Conservation (phyloP, 1,140 invertebrate genomes). For the Drosophila santomea region DNA sequence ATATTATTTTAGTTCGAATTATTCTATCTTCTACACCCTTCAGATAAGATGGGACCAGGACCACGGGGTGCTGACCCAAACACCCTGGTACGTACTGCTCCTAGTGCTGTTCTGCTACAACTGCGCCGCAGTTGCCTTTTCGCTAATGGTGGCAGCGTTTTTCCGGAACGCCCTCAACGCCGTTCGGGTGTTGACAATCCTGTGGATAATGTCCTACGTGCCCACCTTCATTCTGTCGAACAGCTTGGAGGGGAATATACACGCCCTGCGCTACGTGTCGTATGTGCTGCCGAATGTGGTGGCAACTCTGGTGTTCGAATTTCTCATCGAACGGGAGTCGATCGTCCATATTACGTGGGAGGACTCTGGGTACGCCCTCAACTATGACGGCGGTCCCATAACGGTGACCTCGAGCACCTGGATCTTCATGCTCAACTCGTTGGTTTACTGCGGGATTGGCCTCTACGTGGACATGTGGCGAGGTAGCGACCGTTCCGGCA, state of each 20-base stretch:
- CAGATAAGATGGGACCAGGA: constrained; percentile 59
- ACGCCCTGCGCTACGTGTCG: constrained; percentile 12
- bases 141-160: constrained; percentile 57
- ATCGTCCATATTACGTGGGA: constrained; percentile 4
- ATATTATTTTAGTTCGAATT: too few species aligned
- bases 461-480: constrained; percentile 67
- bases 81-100: constrained; percentile 40
- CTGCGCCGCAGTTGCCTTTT: constrained; percentile 26
- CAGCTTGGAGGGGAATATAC: constrained; percentile 7
- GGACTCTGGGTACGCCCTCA: constrained; percentile 13
- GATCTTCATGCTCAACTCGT: constrained; percentile 13
- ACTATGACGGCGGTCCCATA: constrained; percentile 4
- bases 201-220: constrained; percentile 59
- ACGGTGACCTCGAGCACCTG: constrained; percentile 11
- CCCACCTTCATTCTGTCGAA: constrained; percentile 58
- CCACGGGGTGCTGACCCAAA: constrained; percentile 42
- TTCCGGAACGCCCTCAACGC: constrained; percentile 35
- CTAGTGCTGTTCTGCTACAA: constrained; percentile 43
- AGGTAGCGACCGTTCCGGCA: constrained; percentile 20
- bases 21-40: neutral
- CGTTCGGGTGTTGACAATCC: constrained; percentile 29
- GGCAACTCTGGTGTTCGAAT: constrained; percentile 27
- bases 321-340: constrained; percentile 48
- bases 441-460: constrained; percentile 24
- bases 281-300: constrained; percentile 57